These are phyloP conservation scores for Ormyrus rosae DNA, from an alignment of 2,888 invertebrate species.

Conservation along the genomic window DNA sequence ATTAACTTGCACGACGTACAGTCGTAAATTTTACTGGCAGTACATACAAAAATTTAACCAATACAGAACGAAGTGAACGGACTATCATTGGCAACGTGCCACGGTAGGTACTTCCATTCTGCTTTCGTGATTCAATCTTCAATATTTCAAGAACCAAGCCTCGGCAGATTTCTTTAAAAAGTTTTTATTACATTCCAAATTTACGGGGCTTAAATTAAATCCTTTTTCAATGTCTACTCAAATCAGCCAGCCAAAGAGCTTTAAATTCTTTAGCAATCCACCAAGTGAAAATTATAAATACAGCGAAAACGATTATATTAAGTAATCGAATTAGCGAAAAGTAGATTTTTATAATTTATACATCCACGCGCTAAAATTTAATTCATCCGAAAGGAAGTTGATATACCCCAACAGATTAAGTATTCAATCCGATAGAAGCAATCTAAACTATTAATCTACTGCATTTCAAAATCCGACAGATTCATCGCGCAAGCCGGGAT, in stretches of 20 bases:
- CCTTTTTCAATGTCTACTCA: no score
- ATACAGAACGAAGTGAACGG: constrained; percentile 21
- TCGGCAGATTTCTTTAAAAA: constrained; percentile 1
- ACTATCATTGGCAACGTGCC: constrained; percentile 30
- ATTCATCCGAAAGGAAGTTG: background rate
- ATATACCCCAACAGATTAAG: background rate
- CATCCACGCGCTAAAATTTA: background rate
- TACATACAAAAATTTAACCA: constrained; percentile 10
- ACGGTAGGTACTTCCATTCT: constrained; percentile 3
- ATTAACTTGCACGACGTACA: background rate
- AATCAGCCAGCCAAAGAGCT: no score
- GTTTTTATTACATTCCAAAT: constrained; percentile 1
- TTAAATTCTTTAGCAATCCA: no score
- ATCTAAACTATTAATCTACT: no score
- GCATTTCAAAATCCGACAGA: no score
- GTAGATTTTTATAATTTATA: no score
- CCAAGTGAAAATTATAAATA: no score
- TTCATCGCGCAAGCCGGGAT: no score
- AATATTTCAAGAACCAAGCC: constrained; percentile 23
- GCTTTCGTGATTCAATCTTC: constrained; percentile 17
- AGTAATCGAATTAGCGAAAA: no score
- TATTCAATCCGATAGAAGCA: no score
- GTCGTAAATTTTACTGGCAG: constrained; percentile 9
- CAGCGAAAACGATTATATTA: no score
- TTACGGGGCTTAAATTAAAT: no score